Conservation (phyloP, 2,888 invertebrate species). For the Drosophila prostipennis region DNA sequence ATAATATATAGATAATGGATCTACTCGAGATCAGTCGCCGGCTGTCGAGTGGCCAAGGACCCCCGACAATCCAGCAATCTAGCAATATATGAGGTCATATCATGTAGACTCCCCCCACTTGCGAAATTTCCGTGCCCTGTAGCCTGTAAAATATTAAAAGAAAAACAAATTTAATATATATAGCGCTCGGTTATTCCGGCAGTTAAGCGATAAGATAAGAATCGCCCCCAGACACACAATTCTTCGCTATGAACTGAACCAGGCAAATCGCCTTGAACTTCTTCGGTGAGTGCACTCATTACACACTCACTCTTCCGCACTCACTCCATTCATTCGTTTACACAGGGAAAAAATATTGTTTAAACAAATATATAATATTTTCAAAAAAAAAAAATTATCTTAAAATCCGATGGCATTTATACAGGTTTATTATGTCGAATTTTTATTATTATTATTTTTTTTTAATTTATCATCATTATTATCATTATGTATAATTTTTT, state of each 20-base stretch:
- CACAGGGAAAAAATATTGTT: not conserved
- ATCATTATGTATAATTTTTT: too few relatives aligned
- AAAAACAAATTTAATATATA: conserved; percentile 25
- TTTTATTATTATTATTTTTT: too few relatives aligned
- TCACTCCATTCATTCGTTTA: not conserved
- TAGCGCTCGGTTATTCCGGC: conserved; percentile 39
- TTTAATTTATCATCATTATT: too few relatives aligned
- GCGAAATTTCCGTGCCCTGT: not conserved
- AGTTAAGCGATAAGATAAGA: conserved; percentile 36
- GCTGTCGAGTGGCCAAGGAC: conserved; percentile 23
- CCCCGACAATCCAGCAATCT: conserved; percentile 3
- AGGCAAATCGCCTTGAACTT: conserved; percentile 34
- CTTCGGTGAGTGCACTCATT: conserved; percentile 19
- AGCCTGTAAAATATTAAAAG: not conserved
- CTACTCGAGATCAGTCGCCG: conserved; percentile 16
- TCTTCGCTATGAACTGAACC: conserved; percentile 17
- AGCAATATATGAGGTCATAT: conserved; percentile 11
- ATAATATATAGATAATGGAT: conserved; percentile 8
- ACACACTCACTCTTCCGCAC: conserved; percentile 9
- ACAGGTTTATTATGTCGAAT: too few relatives aligned
- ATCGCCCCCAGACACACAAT: conserved; percentile 11
- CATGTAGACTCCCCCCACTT: not conserved
- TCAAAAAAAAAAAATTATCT: too few relatives aligned
- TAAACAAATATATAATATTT: too few relatives aligned
- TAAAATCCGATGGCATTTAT: too few relatives aligned